These are phyloP conservation scores for Philopedon plagiatum DNA, from an alignment of 2,888 invertebrate species.

Conservation along the genomic window DNA sequence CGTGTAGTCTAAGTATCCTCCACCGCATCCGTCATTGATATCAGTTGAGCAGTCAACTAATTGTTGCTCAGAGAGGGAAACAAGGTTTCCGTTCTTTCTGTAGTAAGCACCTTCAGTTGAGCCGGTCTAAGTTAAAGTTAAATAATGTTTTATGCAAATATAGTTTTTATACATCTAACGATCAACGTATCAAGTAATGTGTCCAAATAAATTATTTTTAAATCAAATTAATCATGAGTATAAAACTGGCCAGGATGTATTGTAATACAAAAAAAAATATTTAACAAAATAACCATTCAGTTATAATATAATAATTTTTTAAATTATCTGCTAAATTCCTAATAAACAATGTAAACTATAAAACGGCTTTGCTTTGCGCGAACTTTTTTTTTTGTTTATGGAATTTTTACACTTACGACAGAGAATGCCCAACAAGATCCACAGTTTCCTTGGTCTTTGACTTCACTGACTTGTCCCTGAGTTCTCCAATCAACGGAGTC, in stretches of 20 bases:
- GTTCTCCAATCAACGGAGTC: slow-evolving; percentile 55
- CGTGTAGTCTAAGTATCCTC: slow-evolving; percentile 50
- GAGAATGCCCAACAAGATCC: slow-evolving; percentile 56
- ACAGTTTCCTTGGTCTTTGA: slow-evolving; percentile 55
- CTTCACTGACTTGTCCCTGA: slow-evolving; percentile 52
- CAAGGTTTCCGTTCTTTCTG: slow-evolving; percentile 45
- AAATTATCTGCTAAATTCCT: too few species aligned
- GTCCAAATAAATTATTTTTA: too few species aligned
- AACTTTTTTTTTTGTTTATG: neutral
- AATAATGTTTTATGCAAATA: too few species aligned
- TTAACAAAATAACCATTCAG: too few species aligned
- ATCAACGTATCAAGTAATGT: too few species aligned
- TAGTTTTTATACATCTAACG: neutral
- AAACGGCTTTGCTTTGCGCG: too few species aligned
- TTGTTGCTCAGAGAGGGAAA: slow-evolving; percentile 45
- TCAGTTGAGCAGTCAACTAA: slow-evolving; percentile 48
- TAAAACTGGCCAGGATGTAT: too few species aligned
- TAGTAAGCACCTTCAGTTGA: slow-evolving; percentile 50
- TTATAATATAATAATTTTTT: too few species aligned
- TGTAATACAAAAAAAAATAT: too few species aligned
- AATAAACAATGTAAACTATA: too few species aligned
- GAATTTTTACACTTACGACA: slow-evolving; percentile 40
- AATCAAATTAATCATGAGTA: too few species aligned
- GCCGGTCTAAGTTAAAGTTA: slow-evolving; percentile 43
- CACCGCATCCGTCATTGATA: slow-evolving; percentile 48